A percentile compares a stretch with the other conserved stretches of the same genome.
Evolutionary conservation across 2,113 vertebrate genomes (phyloP).

Genomic region (Chionomys nivalis): DNA sequence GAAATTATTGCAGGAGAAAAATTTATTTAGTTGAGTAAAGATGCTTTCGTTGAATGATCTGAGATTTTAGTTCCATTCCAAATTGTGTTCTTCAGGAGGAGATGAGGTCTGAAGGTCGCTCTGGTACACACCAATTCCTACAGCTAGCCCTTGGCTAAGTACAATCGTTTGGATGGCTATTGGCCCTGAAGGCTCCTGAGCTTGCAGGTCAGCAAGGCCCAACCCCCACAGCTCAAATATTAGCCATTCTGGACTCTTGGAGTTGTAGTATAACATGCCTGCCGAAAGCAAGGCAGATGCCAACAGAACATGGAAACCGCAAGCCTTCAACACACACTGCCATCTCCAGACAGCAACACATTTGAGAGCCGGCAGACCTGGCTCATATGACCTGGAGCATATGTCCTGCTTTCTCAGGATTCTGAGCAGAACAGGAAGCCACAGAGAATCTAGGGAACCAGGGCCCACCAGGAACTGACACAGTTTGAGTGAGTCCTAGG

Average conservation of each 20-base stretch:
- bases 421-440: not conserved
- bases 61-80: not conserved
- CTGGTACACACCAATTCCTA: no score
- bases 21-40: not conserved
- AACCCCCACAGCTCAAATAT: not conserved
- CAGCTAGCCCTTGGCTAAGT: not conserved
- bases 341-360: not conserved
- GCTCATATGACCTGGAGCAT: slow-evolving; percentile 35
- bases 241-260: not conserved
- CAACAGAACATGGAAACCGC: fast-evolving
- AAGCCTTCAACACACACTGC: not conserved
- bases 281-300: not conserved
- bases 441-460: not conserved
- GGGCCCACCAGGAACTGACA: not conserved
- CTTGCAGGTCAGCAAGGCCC: not conserved
- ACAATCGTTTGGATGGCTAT: not conserved
- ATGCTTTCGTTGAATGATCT: not conserved
- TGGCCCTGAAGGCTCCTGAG: not conserved
- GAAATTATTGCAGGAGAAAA: not conserved
- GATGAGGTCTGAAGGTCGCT: not conserved
- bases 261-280: not conserved
- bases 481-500: not conserved
- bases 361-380: not conserved
- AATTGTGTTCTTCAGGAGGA: not conserved
- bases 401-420: slow-evolving; percentile 32